Percentiles rank a stretch among this genome's conserved stretches.
These are phyloP conservation scores for Euplexia lucipara DNA, from an alignment of 2,888 invertebrate species.

Conservation along the genomic window DNA sequence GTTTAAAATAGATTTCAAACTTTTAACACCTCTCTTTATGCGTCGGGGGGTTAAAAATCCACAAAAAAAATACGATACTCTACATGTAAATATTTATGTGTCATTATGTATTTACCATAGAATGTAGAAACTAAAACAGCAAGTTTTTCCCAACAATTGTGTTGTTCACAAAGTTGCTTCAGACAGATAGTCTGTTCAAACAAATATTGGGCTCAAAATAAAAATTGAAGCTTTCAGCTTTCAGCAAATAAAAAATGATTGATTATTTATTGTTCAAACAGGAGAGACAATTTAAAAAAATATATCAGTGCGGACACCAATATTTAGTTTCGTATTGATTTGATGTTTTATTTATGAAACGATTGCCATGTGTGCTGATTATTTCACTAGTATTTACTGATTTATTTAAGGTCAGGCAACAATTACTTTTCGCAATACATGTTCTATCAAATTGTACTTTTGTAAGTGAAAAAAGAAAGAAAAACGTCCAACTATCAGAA, in stretches of 20 bases:
- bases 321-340: slow-evolving; percentile 46
- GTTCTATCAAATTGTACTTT: no score
- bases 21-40: no score
- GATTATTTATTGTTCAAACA: slow-evolving; percentile 53
- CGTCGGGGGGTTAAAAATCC: no score
- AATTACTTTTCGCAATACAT: no score
- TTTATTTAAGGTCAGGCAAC: no score
- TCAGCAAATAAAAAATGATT: slow-evolving; percentile 51
- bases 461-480: no score
- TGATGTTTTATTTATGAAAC: neutral
- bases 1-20: no score
- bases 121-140: neutral
- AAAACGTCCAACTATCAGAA: no score
- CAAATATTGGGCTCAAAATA: slow-evolving; percentile 44
- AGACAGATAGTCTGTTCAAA: slow-evolving; percentile 4
- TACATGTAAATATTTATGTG: no score
- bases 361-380: neutral
- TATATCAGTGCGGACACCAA: slow-evolving; percentile 1
- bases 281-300: slow-evolving; percentile 25
- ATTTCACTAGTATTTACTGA: no score
- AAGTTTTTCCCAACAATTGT: neutral
- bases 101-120: no score
- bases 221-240: slow-evolving; percentile 36
- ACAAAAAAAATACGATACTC: no score
- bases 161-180: neutral